A percentile compares a stretch with the other conserved stretches of the same genome.
phyloP scores from a whole-genome alignment of 2,888 invertebrate genomes.

The Agrenia bidenticulata region DNA sequence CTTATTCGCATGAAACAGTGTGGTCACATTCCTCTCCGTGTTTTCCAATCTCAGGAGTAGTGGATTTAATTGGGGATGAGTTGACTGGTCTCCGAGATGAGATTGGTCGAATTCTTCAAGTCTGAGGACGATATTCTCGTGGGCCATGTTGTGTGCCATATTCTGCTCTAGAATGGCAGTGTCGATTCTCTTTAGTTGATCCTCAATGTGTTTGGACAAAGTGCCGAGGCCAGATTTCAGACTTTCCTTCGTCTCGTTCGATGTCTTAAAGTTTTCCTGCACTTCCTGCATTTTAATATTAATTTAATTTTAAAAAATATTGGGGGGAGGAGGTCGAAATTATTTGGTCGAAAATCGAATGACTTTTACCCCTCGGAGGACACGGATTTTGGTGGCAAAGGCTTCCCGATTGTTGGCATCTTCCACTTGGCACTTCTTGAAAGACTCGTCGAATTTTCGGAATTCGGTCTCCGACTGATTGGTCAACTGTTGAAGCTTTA shows the following conservation, averaged over 20 bases:
- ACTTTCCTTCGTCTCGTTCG: constrained; percentile 24
- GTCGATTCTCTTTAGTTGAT: constrained; percentile 36
- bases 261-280: neutral
- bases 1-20: constrained; percentile 33
- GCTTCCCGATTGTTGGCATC: constrained; percentile 31
- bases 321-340: neutral
- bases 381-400: constrained; percentile 20
- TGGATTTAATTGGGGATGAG: no score
- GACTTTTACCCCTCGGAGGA: neutral
- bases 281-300: neutral
- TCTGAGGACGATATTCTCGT: constrained; percentile 40
- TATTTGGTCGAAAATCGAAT: neutral
- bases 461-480: constrained; percentile 31
- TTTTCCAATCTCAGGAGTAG: no score
- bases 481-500: constrained; percentile 27
- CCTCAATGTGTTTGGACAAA: constrained; percentile 29
- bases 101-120: constrained; percentile 27
- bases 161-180: constrained; percentile 40
- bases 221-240: constrained; percentile 28
- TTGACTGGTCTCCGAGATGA: neutral
- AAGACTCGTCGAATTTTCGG: constrained; percentile 32
- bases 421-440: constrained; percentile 30
- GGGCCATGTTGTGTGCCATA: constrained; percentile 45
- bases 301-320: neutral
- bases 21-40: constrained; percentile 33